Conservation (phyloP, 2,888 invertebrate species). For the Spicauda simplicius region DNA sequence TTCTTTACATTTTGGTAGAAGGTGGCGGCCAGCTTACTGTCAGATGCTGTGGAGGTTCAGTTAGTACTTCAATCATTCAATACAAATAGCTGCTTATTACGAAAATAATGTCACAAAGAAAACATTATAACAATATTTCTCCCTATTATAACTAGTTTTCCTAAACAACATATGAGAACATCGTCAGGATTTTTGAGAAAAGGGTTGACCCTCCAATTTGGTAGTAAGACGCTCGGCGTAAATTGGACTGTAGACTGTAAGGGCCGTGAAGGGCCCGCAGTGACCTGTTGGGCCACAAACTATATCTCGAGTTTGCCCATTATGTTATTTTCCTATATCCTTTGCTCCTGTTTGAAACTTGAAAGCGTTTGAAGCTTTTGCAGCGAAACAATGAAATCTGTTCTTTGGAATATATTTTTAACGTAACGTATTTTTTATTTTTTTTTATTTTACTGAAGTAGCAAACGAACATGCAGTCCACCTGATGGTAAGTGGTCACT, state of each 20-base stretch:
- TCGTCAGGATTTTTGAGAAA: constrained; percentile 6
- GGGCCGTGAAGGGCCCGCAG: constrained; percentile 4
- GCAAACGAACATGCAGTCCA: no score
- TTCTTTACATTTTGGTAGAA: no score
- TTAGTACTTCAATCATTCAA: no score
- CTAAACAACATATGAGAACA: no score
- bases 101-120: neutral
- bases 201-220: constrained; percentile 45
- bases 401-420: constrained; percentile 4
- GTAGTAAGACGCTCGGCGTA: constrained; percentile 40
- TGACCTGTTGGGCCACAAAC: constrained; percentile 48
- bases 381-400: neutral
- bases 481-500: no score
- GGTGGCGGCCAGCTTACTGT: no score
- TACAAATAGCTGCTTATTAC: neutral
- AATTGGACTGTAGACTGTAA: constrained; percentile 46
- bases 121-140: neutral
- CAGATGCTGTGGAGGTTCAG: no score
- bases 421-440: no score
- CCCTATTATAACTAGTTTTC: neutral
- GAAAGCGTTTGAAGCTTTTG: constrained; percentile 5
- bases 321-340: constrained; percentile 30
- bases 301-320: constrained; percentile 35
- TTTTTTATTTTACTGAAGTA: no score
- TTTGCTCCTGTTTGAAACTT: constrained; percentile 4